Base-by-base conservation (phyloP, 2,113 vertebrate genomes). In the Glaucomys volans region DNA sequence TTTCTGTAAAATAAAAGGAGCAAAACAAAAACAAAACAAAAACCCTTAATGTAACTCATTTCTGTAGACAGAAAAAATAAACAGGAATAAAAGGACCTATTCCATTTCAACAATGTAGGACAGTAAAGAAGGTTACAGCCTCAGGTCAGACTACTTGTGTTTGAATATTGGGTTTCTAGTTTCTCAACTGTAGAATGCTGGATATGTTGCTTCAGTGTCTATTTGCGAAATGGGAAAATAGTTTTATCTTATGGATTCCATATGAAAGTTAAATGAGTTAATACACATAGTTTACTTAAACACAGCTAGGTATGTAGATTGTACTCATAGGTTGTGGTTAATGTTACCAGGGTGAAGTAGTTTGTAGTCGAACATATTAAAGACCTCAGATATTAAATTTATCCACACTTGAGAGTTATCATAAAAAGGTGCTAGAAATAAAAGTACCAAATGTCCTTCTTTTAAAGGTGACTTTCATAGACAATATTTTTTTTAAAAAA, bases 361-460 rank as follows among this genome's bases (percentile, higher is more conserved):
- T 37, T 30, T n/a, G 17, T 50, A 2, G 20, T 28, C 64, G 77
- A 66, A 42, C 16, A 18, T 50, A 91, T 42, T 76, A 18, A 82
- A 87, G 32, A 44, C 44, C 0, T 9, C 80, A 57, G 30, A 14
- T 62, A 10, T 77, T 20, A 87, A 72, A 83, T 79, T 71, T 83
- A 87, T 1, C 24, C 4, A 82, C 0, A 54, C 30, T 69, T 44
- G 26, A 67, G 76, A 94, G 47, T 62, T 93, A 69, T 74, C 8
- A n/a, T 87, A 75, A 81, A 91, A 72, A 83, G 35, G 13, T 88
- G 14, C 13, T 95, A 64, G n/a, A 42, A 86, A 69, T 86, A 59
- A 95, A 95, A 83, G 74, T 74, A 3, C 6, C 50, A 96, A 54
- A 44, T 75, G 8, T 20, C 20, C 32, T 52, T 24, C 20, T 72